A percentile compares a stretch with the other conserved stretches of the same genome.
Evolutionary conservation across 1,140 invertebrate genomes (phyloP).

Genomic region (Augochlora pura): DNA sequence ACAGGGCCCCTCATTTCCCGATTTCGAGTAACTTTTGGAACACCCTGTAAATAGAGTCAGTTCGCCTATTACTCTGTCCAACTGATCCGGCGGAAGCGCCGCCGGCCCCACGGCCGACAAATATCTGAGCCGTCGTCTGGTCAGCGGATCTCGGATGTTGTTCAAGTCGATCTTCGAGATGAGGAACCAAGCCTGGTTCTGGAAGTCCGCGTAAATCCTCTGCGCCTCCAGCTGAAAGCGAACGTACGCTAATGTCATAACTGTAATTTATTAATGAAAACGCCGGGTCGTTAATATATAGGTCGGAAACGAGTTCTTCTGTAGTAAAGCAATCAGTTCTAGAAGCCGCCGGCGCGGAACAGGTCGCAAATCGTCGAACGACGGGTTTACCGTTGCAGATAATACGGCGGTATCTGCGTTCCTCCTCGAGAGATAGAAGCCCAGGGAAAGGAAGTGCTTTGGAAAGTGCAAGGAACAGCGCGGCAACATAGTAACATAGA

Average conservation of each 20-base stretch:
- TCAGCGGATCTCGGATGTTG: slow-evolving; percentile 84
- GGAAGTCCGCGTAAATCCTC: slow-evolving; percentile 89
- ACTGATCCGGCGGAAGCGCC: slow-evolving; percentile 89
- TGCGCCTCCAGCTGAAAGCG: slow-evolving; percentile 86
- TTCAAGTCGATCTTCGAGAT: slow-evolving; percentile 85
- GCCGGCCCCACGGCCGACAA: slow-evolving; percentile 91
- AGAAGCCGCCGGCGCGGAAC: slow-evolving; percentile 28
- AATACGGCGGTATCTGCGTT: slow-evolving; percentile 44
- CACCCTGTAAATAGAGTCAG: too few relatives aligned
- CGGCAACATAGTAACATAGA: neutral
- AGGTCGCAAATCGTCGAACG: slow-evolving; percentile 36
- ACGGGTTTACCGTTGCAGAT: slow-evolving; percentile 63
- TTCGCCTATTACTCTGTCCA: slow-evolving; percentile 86
- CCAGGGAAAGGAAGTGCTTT: neutral
- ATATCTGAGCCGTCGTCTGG: slow-evolving; percentile 88
- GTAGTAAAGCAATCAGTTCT: slow-evolving; percentile 19
- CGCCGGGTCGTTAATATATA: neutral
- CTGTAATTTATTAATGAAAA: neutral
- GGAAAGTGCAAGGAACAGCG: neutral
- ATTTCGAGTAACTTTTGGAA: too few relatives aligned
- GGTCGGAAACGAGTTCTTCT: neutral
- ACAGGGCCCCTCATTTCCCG: too few relatives aligned
- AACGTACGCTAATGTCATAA: slow-evolving; percentile 1
- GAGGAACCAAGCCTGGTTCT: slow-evolving; percentile 87
- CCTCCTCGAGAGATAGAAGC: slow-evolving; percentile 23